Evolutionary conservation across 2,113 vertebrate genomes (phyloP), one percentile per base, ranked within the genome.

Genomic region (Anthoscopus minutus): DNA sequence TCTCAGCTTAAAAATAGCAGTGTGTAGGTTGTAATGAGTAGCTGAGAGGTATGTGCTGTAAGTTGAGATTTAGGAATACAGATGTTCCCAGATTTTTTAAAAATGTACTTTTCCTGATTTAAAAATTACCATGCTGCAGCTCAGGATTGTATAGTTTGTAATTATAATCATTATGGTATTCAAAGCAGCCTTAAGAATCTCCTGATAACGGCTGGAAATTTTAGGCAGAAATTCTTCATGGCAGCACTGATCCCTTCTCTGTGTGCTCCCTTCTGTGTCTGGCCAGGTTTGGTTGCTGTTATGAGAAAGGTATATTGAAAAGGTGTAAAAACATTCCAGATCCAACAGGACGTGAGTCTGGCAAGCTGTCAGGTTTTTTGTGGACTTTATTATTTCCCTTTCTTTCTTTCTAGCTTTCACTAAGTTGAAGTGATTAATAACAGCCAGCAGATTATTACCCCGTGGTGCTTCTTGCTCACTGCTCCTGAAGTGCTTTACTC

Each of bases 1-100:
- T 96, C 90, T 95, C 62, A 76, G 40, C 83, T 92, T 96, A 95
- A 97, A 96, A 97, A 97, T 96, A 96, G 95, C 45, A 85, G 33
- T 2, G 82, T 82, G 96, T 96, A 95, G 96, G 96, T 96, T 93
- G 96, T 76, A 89, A 88, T 81, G 83, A 96, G 93, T 61, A 77
- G 73, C 94, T 94, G 86, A 89, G 92, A 94, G 93, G 89, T 93
- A 62, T 72, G 89, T 79, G 77, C 93, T 88, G 86, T 90, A 87
- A 86, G 92, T 56, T 94, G 92, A 80, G 83, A 62, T n/a, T 94
- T 37, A 48, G 66, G 86, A 78, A 97, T 97, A 80, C 93, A 96
- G 95, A 96, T 93, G 96, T 96, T 95, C 88, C 25, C 20, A 60
- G 66, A 57, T 86, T 89, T n/a, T 82, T 79, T 56, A 62, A 81